Conservation (phyloP, 2,797 vertebrate species). For the Mus caroli region DNA sequence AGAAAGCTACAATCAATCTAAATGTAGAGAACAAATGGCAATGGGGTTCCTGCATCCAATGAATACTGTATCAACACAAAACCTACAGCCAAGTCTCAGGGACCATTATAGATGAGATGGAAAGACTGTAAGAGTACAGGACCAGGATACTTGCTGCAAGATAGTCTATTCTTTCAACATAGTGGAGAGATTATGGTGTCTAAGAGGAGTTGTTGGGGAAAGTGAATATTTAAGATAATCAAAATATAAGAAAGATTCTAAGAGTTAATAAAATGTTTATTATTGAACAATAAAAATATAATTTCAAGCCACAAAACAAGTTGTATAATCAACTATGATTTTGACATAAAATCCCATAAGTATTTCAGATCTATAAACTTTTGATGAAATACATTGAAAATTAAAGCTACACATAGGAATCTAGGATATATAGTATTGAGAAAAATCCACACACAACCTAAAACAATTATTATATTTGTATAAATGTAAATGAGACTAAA, state of each 20-base stretch:
- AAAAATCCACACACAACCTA: neutral
- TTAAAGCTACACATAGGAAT: neutral
- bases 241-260: neutral
- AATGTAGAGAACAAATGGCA: neutral
- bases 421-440: slow-evolving; percentile 2
- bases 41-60: neutral
- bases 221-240: neutral
- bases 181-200: neutral
- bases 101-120: neutral
- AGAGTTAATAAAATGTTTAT: neutral
- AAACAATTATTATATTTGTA: neutral
- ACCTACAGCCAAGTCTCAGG: neutral
- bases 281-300: slow-evolving; percentile 4
- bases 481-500: neutral
- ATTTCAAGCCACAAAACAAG: neutral
- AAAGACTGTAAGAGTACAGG: neutral
- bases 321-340: neutral
- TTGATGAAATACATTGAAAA: neutral
- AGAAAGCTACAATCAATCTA: neutral
- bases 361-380: neutral
- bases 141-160: neutral
- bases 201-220: neutral
- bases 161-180: neutral
- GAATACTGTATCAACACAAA: neutral
- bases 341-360: neutral